Evolutionary conservation across 2,888 invertebrate species (phyloP).

Genomic region (Apamea sordens): DNA sequence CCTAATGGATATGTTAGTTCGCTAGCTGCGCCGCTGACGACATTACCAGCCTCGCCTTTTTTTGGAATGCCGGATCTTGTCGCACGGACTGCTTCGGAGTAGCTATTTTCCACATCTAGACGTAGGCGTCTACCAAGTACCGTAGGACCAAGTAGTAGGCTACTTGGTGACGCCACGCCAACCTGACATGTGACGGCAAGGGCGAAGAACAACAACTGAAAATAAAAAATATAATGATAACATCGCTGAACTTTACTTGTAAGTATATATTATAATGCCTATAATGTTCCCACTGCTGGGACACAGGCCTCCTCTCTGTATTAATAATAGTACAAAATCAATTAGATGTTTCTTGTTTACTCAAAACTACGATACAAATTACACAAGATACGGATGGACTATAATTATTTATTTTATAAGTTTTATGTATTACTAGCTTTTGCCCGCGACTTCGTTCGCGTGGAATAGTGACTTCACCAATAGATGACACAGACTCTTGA

Average conservation of each 20-base stretch:
- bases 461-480: no score
- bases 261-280: no score
- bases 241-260: neutral
- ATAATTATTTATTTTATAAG: neutral
- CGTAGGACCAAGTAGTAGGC: no score
- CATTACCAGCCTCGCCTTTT: constrained; percentile 1
- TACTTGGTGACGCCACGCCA: constrained; percentile 7
- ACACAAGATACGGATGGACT: neutral
- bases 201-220: constrained; percentile 41
- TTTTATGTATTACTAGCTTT: neutral
- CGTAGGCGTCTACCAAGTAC: no score
- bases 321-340: neutral
- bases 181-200: constrained; percentile 19
- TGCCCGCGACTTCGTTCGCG: no score
- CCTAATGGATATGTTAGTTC: neutral
- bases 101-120: neutral
- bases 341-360: neutral
- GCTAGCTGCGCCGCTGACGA: neutral
- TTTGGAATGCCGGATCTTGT: neutral
- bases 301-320: neutral
- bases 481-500: no score
- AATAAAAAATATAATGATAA: constrained; percentile 16
- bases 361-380: neutral
- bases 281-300: no score
- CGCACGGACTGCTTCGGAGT: neutral